These are phyloP conservation scores for Turnix velox DNA, from an alignment of 2,113 vertebrate species.

Conservation along the genomic window DNA sequence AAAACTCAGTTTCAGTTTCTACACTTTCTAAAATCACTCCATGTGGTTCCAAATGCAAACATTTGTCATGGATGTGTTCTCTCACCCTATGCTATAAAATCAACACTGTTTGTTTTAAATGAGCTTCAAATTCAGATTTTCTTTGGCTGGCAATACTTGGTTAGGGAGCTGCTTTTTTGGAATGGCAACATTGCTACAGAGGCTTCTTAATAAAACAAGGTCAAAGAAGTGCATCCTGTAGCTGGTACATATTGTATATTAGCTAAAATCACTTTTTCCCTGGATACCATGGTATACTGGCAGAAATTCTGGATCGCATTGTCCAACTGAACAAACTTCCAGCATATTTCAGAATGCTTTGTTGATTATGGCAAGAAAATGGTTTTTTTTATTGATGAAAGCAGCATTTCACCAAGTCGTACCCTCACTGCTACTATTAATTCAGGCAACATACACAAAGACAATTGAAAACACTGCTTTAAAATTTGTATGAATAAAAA, in stretches of 20 bases:
- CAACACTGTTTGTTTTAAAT: background rate
- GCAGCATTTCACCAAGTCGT: background rate
- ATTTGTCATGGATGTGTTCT: background rate
- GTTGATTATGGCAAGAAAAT: background rate
- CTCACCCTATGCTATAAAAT: background rate
- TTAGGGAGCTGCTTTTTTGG: background rate
- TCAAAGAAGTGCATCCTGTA: background rate
- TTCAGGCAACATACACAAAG: background rate
- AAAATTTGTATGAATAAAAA: background rate
- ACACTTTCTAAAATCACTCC: background rate
- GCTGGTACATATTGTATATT: background rate
- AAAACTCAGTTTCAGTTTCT: background rate
- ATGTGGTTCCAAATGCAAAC: background rate
- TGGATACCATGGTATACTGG: background rate
- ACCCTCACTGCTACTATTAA: background rate
- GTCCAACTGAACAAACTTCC: background rate
- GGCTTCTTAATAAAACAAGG: background rate
- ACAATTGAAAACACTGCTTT: background rate
- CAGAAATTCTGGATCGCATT: background rate
- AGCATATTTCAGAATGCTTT: background rate
- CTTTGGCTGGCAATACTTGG: background rate
- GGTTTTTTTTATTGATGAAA: background rate
- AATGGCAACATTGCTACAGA: background rate
- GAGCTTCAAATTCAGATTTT: background rate
- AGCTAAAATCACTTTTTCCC: background rate